Evolutionary conservation across 2,113 vertebrate species (phyloP).

Genomic region (Emydocephalus ijimae): DNA sequence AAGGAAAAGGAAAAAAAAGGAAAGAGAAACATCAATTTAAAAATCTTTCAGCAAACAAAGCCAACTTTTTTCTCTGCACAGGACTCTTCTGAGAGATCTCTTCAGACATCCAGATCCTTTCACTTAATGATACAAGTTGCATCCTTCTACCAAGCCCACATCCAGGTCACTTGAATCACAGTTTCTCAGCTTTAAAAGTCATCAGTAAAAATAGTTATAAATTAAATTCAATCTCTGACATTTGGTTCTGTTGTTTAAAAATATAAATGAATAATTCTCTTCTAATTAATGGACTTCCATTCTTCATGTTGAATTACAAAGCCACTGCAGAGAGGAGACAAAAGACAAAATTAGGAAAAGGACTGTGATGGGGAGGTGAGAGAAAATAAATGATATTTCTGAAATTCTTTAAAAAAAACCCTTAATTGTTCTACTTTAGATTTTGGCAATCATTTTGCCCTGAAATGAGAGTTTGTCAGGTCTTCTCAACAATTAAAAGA

Average conservation of each 20-base stretch:
- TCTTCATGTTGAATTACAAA: background rate
- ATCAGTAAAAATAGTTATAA: slow-evolving; percentile 62
- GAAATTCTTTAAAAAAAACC: background rate
- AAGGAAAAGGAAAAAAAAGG: background rate
- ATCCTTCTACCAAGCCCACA: background rate
- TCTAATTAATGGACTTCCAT: background rate
- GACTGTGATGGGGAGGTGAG: background rate
- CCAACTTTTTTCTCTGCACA: background rate
- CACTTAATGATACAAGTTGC: fast-evolving
- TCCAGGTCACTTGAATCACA: slow-evolving; percentile 24
- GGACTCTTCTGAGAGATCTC: slow-evolving; percentile 14
- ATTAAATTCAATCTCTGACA: slow-evolving; percentile 29
- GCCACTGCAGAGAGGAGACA: background rate
- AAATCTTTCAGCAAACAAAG: slow-evolving; percentile 18
- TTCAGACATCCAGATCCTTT: background rate
- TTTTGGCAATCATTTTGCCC: background rate
- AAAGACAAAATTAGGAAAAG: background rate
- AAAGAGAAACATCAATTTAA: background rate
- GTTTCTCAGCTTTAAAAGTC: slow-evolving; percentile 54
- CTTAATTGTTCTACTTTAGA: background rate
- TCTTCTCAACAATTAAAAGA: background rate
- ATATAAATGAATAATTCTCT: slow-evolving; percentile 33
- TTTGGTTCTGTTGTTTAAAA: slow-evolving; percentile 10
- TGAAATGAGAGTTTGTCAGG: background rate
- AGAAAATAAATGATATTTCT: background rate